These are phyloP conservation scores for Melanerpes aurifrons DNA, from an alignment of 2,113 vertebrate genomes.

Conservation along the genomic window DNA sequence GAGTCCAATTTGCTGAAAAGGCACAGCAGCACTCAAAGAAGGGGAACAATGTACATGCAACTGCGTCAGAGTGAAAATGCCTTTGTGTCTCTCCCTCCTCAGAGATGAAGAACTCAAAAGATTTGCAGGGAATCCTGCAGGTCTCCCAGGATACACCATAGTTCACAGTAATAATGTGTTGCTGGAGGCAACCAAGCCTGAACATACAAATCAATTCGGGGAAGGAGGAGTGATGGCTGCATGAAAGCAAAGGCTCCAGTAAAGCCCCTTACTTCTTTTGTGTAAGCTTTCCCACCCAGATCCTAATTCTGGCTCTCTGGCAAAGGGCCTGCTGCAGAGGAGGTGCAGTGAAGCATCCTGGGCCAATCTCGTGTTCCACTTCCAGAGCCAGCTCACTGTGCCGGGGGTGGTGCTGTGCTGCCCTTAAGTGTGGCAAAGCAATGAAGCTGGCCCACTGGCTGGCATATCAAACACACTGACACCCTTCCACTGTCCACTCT, in stretches of 20 bases:
- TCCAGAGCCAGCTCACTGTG: background rate
- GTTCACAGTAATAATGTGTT: constrained; percentile 66
- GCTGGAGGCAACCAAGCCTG: constrained; percentile 74
- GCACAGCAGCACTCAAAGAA: background rate
- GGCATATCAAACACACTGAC: background rate
- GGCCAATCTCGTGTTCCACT: background rate
- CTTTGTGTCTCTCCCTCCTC: constrained; percentile 9
- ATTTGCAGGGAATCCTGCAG: constrained; percentile 54
- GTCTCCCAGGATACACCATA: constrained; percentile 73
- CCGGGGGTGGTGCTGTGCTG: background rate
- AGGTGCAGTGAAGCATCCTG: background rate
- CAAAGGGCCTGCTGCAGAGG: background rate
- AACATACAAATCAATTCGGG: constrained; percentile 53
- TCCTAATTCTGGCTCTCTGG: background rate
- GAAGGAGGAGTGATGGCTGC: constrained; percentile 15
- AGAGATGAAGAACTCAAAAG: constrained; percentile 47
- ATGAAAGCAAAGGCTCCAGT: constrained; percentile 18
- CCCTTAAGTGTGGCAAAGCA: background rate
- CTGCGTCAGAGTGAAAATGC: constrained; percentile 36
- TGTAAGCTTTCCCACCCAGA: constrained; percentile 39
- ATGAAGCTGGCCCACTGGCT: background rate
- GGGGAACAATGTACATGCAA: background rate
- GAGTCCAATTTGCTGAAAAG: background rate
- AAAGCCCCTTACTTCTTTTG: constrained; percentile 24
- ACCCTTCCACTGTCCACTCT: background rate